Evolutionary conservation across 2,888 invertebrate species (phyloP).

Genomic region (Drosophila demipolita): DNA sequence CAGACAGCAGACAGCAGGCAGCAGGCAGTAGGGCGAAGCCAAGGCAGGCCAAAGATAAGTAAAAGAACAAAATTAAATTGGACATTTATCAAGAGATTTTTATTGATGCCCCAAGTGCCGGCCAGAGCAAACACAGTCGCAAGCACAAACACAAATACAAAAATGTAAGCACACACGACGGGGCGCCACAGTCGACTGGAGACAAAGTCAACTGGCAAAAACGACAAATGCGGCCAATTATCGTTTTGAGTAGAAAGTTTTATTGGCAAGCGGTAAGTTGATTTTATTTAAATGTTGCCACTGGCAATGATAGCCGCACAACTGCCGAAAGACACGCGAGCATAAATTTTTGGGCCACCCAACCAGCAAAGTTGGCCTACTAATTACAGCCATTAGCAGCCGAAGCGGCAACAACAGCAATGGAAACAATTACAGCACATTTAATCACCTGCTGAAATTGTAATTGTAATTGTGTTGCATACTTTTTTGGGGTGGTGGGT

Average conservation of each 20-base stretch:
- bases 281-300: slow-evolving; percentile 76
- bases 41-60: slow-evolving; percentile 66
- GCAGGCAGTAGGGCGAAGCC: slow-evolving; percentile 24
- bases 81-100: slow-evolving; percentile 83
- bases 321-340: slow-evolving; percentile 66
- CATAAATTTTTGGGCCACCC: slow-evolving; percentile 68
- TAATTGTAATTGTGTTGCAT: slow-evolving; percentile 83
- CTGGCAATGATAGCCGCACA: slow-evolving; percentile 48
- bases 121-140: slow-evolving; percentile 38
- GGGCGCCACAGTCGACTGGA: slow-evolving; percentile 32
- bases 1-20: neutral
- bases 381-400: slow-evolving; percentile 76
- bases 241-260: slow-evolving; percentile 81
- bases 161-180: slow-evolving; percentile 9
- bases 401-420: slow-evolving; percentile 56
- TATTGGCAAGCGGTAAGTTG: slow-evolving; percentile 63
- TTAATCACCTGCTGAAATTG: slow-evolving; percentile 84
- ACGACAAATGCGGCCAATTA: slow-evolving; percentile 76
- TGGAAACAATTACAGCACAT: slow-evolving; percentile 83
- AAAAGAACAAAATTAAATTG: slow-evolving; percentile 82
- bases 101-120: slow-evolving; percentile 79
- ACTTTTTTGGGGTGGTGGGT: slow-evolving; percentile 53
- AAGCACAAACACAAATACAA: slow-evolving; percentile 19
- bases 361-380: slow-evolving; percentile 53
- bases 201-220: slow-evolving; percentile 58